Conservation (phyloP, 2,888 invertebrate genomes). For the Pollenia griseotomentosa region DNA sequence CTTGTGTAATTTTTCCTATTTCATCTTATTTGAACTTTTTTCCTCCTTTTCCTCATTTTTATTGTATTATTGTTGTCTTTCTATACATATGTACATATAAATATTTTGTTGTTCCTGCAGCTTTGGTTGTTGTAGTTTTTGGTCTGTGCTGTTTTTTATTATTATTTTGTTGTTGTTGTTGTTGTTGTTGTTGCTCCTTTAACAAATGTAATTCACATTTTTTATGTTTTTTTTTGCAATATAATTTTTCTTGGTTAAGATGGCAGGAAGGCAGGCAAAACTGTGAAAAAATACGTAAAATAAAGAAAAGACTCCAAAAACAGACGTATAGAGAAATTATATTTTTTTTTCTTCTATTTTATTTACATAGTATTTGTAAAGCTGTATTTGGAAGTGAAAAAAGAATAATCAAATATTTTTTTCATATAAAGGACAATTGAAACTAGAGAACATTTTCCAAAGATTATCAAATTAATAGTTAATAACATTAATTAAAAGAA, state of each 20-base stretch:
- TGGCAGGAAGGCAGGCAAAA: conserved; percentile 23
- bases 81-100: not conserved
- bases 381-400: not conserved
- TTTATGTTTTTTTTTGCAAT: not conserved
- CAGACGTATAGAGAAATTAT: conserved; percentile 49
- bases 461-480: not conserved
- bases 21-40: conserved; percentile 18
- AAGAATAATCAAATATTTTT: not conserved
- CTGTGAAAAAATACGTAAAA: conserved; percentile 20
- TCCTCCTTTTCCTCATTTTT: conserved; percentile 21
- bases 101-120: not conserved
- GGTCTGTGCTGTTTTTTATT: conserved; percentile 31
- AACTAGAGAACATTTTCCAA: not conserved
- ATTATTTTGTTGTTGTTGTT: conserved; percentile 20
- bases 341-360: not conserved
- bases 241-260: conserved; percentile 47
- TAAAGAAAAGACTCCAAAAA: conserved; percentile 40
- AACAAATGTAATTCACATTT: conserved; percentile 43
- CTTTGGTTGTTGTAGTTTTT: not conserved
- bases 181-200: not conserved
- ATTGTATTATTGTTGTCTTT: not conserved
- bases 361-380: conserved; percentile 42
- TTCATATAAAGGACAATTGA: conserved; percentile 1
- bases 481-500: not conserved
- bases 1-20: conserved; percentile 17